Evolutionary conservation across 2,888 invertebrate species (phyloP).

Genomic region (Agriopis aurantiaria): DNA sequence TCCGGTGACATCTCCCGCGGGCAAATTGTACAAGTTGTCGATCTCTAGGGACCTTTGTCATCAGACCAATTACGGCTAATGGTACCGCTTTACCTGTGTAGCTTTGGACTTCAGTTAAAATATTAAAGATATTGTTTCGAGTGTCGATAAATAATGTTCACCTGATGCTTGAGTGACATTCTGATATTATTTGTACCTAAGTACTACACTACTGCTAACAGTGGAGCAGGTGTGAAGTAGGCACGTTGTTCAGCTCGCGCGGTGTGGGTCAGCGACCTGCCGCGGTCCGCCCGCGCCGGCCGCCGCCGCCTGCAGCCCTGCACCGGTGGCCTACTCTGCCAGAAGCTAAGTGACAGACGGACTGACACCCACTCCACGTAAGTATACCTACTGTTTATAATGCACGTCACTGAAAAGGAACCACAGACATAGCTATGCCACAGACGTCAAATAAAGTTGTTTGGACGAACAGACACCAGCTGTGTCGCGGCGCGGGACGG

Average conservation of each 20-base stretch:
- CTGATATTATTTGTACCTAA: neutral
- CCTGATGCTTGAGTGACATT: neutral
- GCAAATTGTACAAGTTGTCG: conserved; percentile 1
- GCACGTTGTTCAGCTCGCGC: neutral
- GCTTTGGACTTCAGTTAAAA: neutral
- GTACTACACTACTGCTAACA: neutral
- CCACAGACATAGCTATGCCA: too few species aligned
- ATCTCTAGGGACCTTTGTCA: conserved; percentile 25
- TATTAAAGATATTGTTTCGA: neutral
- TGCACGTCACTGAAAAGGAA: neutral
- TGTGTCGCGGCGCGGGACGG: neutral
- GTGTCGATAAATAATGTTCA: neutral
- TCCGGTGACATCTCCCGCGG: conserved; percentile 18
- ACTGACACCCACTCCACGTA: conserved; percentile 14
- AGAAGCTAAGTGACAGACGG: conserved; percentile 19
- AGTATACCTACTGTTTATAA: neutral
- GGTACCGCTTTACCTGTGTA: conserved; percentile 4
- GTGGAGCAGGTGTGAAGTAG: neutral
- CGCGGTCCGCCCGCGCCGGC: neutral
- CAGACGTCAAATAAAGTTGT: conserved; percentile 3
- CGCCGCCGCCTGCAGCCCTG: conserved; percentile 2
- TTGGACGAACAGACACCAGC: conserved; percentile 7
- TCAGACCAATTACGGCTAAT: conserved; percentile 30
- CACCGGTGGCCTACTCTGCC: neutral
- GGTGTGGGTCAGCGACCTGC: conserved; percentile 22